Evolutionary conservation across 1,140 invertebrate species (phyloP), one percentile per base, ranked within the genome.

Genomic region (Pogonomyrmex barbatus): DNA sequence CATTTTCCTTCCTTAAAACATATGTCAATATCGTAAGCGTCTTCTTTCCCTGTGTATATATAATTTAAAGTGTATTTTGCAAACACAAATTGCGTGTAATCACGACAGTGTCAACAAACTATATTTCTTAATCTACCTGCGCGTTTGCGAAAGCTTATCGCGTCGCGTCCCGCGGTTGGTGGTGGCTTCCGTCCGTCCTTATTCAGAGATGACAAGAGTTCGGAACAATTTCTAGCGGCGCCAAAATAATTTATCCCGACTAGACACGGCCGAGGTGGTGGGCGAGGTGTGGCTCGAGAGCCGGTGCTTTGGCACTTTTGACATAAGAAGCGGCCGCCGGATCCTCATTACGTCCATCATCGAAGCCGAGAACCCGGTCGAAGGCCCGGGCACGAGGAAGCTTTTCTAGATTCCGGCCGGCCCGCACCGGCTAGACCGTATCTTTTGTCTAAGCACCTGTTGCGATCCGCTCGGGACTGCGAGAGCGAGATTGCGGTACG

Each of bases 371-470:
- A 82, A 54, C 36, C 39, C 5, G 30, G 65, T 50, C 30, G 73
- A 33, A 0, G 24, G 24, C 24, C 42, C 2, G 36, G 52, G 30
- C n/a, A 54, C 68, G 54, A 77, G n/a, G 85, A 56, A 87, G 63
- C 50, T 86, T 50, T 78, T 73, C 63, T 73, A 45, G 71, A 88
- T 78, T 24, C 24, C 24, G 24, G 24, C 73, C 75, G 24, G 71
- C 56, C 56, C 54, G 30, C 86, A 58, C 42, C 68, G 42, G 81
- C 83, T 89, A 90, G 78, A 87, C 73, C 75, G 54, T 82, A 50
- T 90, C 82, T 85, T 90, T 86, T 90, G 88, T 90, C 81, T 83
- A 86, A 90, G 82, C 89, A 90, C 89, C 89, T 90, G 89, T 90
- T 90, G 89, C 88, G 12, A 90, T 36, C 17, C 33, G 24, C 67